A percentile compares a stretch with the other conserved stretches of the same genome.
Evolutionary conservation across 2,888 invertebrate genomes (phyloP).

Genomic region (Lithophane leautieri): DNA sequence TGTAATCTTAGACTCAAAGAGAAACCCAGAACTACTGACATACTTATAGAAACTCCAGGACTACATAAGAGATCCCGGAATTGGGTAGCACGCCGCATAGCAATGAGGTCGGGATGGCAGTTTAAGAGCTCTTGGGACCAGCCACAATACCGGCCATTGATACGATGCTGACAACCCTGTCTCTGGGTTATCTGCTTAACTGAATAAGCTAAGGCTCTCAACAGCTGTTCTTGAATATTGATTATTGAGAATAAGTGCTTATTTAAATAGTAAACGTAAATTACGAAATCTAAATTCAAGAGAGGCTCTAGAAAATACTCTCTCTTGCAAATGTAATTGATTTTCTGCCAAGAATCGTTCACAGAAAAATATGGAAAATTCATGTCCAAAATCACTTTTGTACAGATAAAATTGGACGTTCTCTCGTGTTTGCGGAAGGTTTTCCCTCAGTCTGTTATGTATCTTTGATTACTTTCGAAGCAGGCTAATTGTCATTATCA

Average conservation of each 20-base stretch:
- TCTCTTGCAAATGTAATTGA: constrained; percentile 18
- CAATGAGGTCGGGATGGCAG: constrained; percentile 67
- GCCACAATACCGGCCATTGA: constrained; percentile 67
- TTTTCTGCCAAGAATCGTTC: constrained; percentile 9
- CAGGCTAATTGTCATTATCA: constrained; percentile 46
- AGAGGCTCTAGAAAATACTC: constrained; percentile 18
- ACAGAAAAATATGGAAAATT: constrained; percentile 11
- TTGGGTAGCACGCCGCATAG: constrained; percentile 70
- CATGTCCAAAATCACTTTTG: not conserved
- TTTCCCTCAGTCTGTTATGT: constrained; percentile 23
- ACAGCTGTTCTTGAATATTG: constrained; percentile 47
- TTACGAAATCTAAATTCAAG: constrained; percentile 32
- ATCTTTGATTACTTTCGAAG: constrained; percentile 41
- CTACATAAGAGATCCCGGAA: constrained; percentile 60
- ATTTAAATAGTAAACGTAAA: constrained; percentile 33
- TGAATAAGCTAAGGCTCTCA: constrained; percentile 37
- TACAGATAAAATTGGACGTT: constrained; percentile 9
- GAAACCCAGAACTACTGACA: constrained; percentile 34
- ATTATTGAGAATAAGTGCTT: constrained; percentile 38
- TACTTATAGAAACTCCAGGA: constrained; percentile 48
- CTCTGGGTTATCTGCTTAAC: constrained; percentile 45
- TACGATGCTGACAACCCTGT: constrained; percentile 54
- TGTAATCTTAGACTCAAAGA: constrained; percentile 13
- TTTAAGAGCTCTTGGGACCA: constrained; percentile 62
- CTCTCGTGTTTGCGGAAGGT: constrained; percentile 20